A percentile compares a stretch with the other conserved stretches of the same genome.
These are phyloP conservation scores for Oryzias curvinotus DNA, from an alignment of 2,113 vertebrate genomes.

Conservation along the genomic window DNA sequence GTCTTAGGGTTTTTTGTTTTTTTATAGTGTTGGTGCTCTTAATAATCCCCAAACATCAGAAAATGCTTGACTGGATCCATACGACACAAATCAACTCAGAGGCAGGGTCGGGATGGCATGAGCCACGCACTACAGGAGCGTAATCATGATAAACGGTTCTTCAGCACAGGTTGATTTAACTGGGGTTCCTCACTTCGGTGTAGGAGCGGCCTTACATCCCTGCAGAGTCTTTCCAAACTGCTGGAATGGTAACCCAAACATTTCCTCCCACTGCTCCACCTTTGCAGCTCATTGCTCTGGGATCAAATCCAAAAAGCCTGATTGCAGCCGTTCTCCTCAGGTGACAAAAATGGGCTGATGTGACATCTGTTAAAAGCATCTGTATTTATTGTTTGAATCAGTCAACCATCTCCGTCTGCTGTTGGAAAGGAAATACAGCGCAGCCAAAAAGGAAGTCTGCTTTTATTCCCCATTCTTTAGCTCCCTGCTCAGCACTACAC, in stretches of 20 bases:
- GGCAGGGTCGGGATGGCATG: too few relatives aligned
- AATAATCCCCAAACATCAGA: too few relatives aligned
- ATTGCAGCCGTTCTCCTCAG: slow-evolving; percentile 61
- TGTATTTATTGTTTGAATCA: slow-evolving; percentile 75
- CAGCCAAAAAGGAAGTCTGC: slow-evolving; percentile 60
- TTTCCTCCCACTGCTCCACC: not conserved
- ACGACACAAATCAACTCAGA: too few relatives aligned
- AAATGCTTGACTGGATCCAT: too few relatives aligned
- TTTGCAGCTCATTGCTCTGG: slow-evolving; percentile 20
- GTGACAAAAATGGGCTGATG: slow-evolving; percentile 55
- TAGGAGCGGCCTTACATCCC: slow-evolving; percentile 43
- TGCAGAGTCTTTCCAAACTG: slow-evolving; percentile 44
- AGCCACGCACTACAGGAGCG: too few relatives aligned
- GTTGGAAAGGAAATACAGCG: slow-evolving; percentile 68
- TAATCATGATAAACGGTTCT: too few relatives aligned
- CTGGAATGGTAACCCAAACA: slow-evolving; percentile 43
- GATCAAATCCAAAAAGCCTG: slow-evolving; percentile 54
- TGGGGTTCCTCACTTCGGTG: slow-evolving; percentile 35
- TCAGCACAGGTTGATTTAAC: slow-evolving; percentile 38
- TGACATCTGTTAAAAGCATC: slow-evolving; percentile 56
- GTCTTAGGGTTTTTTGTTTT: too few relatives aligned
- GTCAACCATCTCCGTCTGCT: slow-evolving; percentile 66
- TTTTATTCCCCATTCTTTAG: slow-evolving; percentile 46
- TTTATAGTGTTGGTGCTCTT: too few relatives aligned
- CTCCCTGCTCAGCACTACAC: slow-evolving; percentile 6